Base-by-base conservation (phyloP, 2,113 vertebrate genomes). In the Melanerpes formicivorus region DNA sequence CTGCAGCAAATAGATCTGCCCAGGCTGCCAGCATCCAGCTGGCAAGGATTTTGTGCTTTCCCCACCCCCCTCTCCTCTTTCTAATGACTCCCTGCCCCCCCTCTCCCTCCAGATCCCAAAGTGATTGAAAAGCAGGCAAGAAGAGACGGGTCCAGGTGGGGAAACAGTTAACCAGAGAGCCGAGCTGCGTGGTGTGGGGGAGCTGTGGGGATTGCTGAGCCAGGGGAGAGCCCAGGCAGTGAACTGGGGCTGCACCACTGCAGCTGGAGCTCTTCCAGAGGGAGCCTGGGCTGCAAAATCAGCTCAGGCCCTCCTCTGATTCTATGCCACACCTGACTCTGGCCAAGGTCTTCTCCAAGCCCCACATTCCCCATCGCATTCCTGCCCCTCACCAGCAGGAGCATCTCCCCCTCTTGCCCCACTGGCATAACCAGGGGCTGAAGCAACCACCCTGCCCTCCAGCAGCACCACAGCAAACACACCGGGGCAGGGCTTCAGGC, bases 161-260 rank as follows among this genome's bases (percentile, higher is more conserved):
- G 83, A 75, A 76, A 15, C 2, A 2, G 10, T 65, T 66, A 16
- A 18, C 26, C 60, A 19, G 34, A 65, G 32, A 26, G 69, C 29
- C 30, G 29, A 3, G 2, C 10, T n/a, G 12, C 2, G 0, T 3
- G n/a, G 40, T 3, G 13, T 22, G 2, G 75, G 14, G 0, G 14
- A 27, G 27, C 34, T 25, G 63, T 2, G 6, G 26, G 2, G 22
- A 54, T 48, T 71, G 23, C 5, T 1, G 48, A 25, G 25, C 7
- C 15, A 5, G 27, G 18, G 22, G 11, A 44, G 48, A 30, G 62
- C 69, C n/a, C 3, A 1, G 46, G 63, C 59, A 65, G 3, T 7
- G 46, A 74, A 22, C 0, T 8, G 42, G 32, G 72, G 65, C 6
- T 69, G 65, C 19, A 9, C 25, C 42, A 9, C 3, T 50, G 46